Conservation (phyloP, 2,888 invertebrate species). For the Orthosia gothica region DNA sequence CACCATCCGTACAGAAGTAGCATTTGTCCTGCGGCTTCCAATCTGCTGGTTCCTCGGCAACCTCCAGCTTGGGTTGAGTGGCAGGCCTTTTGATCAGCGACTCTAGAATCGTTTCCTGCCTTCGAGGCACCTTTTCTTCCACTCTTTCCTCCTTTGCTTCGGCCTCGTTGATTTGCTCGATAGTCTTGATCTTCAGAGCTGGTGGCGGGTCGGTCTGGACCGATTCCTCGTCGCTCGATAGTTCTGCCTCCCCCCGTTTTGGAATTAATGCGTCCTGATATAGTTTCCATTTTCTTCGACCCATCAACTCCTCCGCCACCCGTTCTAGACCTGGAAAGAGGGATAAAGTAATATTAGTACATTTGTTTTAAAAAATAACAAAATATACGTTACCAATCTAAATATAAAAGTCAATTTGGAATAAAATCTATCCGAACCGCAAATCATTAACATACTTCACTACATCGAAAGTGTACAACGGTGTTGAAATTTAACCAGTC, state of each 20-base stretch:
- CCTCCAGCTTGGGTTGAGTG: constrained; percentile 87
- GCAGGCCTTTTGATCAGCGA: constrained; percentile 89
- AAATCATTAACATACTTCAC: constrained; percentile 51
- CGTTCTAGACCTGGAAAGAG: constrained; percentile 96
- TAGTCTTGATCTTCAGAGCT: constrained; percentile 90
- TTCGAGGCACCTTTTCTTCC: constrained; percentile 72
- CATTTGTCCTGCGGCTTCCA: constrained; percentile 97
- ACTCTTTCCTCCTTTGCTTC: constrained; percentile 75
- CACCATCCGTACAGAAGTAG: constrained; percentile 94
- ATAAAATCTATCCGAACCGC: constrained; percentile 20
- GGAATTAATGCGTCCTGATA: constrained; percentile 95
- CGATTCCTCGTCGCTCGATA: constrained; percentile 88
- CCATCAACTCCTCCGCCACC: constrained; percentile 99
- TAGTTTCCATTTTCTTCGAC: constrained; percentile 98
- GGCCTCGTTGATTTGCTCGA: constrained; percentile 90
- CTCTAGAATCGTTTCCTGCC: constrained; percentile 90
- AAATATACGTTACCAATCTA: neutral
- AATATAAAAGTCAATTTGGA: constrained; percentile 1
- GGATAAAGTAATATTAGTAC: neutral
- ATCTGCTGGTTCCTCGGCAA: constrained; percentile 91
- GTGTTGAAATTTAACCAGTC: constrained; percentile 48
- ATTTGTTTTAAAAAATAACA: neutral
- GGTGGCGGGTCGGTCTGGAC: constrained; percentile 89
- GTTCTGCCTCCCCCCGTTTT: constrained; percentile 85
- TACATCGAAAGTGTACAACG: constrained; percentile 55